Conservation (phyloP, 92 coral and sea anemone genomes). For the Diadumene lineata region DNA sequence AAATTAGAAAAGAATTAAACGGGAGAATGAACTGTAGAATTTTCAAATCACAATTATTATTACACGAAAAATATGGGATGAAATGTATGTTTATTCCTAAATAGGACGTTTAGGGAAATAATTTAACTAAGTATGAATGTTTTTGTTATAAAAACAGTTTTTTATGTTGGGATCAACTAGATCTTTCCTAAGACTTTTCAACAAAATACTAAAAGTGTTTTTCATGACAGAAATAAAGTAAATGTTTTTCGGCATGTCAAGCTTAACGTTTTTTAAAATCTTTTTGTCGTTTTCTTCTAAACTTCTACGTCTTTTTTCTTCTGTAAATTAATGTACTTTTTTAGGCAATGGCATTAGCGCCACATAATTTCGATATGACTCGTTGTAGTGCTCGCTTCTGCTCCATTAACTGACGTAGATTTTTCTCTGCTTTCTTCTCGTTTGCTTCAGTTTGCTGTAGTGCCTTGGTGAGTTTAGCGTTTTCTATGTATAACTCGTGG, state of each 20-base stretch:
- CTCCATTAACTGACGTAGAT: constrained; percentile 86
- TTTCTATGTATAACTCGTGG: constrained; percentile 95
- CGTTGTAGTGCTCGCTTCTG: constrained; percentile 96
- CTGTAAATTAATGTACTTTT: not conserved
- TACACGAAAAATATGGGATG: too few relatives aligned
- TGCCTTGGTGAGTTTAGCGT: constrained; percentile 88
- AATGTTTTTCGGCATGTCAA: constrained; percentile 20
- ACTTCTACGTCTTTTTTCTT: not conserved
- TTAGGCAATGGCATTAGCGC: constrained; percentile 93
- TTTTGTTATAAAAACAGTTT: constrained; percentile 2
- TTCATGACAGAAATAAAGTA: not conserved
- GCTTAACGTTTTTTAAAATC: not conserved
- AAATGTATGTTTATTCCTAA: not conserved
- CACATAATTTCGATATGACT: constrained; percentile 96
- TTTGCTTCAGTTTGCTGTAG: constrained; percentile 88
- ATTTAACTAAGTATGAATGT: not conserved
- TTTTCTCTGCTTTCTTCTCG: constrained; percentile 94
- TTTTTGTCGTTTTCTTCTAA: too few relatives aligned
- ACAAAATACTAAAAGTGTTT: constrained; percentile 4
- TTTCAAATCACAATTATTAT: too few relatives aligned
- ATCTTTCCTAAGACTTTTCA: not conserved
- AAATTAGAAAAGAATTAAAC: too few relatives aligned
- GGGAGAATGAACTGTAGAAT: too few relatives aligned
- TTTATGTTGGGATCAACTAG: not conserved
- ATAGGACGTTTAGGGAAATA: not conserved